Conservation (phyloP, 1,140 invertebrate species). For the Hyphantria cunea region DNA sequence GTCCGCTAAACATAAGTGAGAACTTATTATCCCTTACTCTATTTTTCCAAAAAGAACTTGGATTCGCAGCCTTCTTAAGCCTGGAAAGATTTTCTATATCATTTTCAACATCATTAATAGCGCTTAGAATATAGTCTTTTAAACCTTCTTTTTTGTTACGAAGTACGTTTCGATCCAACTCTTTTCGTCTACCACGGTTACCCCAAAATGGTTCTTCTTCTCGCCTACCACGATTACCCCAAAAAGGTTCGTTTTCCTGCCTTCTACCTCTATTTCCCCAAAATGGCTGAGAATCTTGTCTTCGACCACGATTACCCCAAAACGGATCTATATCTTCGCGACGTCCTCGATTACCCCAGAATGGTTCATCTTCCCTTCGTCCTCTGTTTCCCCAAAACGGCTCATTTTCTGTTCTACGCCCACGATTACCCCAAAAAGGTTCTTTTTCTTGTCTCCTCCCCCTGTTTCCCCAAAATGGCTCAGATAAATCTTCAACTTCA, state of each 20-base stretch:
- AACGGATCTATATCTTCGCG: constrained; percentile 45
- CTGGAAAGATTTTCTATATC: constrained; percentile 50
- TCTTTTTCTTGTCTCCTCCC: constrained; percentile 36
- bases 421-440: constrained; percentile 40
- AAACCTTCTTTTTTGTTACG: constrained; percentile 46
- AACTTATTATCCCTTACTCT: constrained; percentile 57
- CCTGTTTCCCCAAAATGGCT: constrained; percentile 38
- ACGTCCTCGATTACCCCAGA: constrained; percentile 51
- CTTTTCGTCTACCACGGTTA: constrained; percentile 54
- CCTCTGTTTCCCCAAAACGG: constrained; percentile 49
- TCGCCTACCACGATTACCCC: constrained; percentile 52
- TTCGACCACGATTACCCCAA: constrained; percentile 61
- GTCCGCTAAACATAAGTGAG: constrained; percentile 49
- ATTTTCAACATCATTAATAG: constrained; percentile 52
- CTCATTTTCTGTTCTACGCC: constrained; percentile 45
- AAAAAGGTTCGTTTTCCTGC: constrained; percentile 45
- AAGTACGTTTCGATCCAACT: constrained; percentile 38
- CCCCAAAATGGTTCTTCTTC: constrained; percentile 64
- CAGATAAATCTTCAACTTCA: constrained; percentile 25
- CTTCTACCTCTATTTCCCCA: constrained; percentile 65
- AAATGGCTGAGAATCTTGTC: constrained; percentile 52
- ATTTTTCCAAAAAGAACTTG: constrained; percentile 58
- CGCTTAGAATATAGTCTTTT: constrained; percentile 51
- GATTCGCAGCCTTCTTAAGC: constrained; percentile 36
- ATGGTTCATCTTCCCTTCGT: constrained; percentile 39